Base-by-base conservation (phyloP, 2,797 vertebrate genomes). In the Pangasius macronema region DNA sequence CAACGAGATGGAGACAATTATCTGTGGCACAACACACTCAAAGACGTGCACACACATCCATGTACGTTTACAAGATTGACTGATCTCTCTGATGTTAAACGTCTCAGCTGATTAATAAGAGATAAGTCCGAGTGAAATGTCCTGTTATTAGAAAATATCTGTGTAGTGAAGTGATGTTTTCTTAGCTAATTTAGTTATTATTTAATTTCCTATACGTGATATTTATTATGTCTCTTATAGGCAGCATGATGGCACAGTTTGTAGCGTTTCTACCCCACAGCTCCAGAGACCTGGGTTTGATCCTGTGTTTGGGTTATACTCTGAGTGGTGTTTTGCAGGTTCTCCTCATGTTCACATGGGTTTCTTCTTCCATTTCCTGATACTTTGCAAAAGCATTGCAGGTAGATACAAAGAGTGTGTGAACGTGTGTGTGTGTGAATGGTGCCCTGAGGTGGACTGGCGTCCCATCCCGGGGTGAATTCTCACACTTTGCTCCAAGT, bases 1-100 rank as follows among this genome's bases (percentile, higher is more conserved):
- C 42, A 61, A 57, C 14, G 55, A 24, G 30, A 76, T n/a, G 39
- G 49, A 87, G 81, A 87, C 86, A 85, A 83, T 87, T 86, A 88
- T 82, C 83, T 36, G 33, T 89, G 65, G 80, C 65, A 55, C 65
- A 55, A 79, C 70, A 77, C 20, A 55, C 51, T 22, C 27, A 42
- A 20, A 65, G 39, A 63, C 3, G 18, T 6, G 18, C 7, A 59
- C 24, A n/a, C 30, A 46, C 9, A 46, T 27, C 20, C 16, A 49
- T 36, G 42, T 7, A 30, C 24, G 10, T 53, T 90, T 85, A 87
- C 46, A 33, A 11, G 83, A 82, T 68, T 49, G 42, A 82, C 73
- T 76, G 16, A 59, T 82, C 51, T 49, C 39, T 30, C 8, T 57
- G 55, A 59, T 79, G 42, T 63, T 8, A 72, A 51, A 63, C 14